Conservation (phyloP, 2,113 vertebrate genomes). For the Silurus glanis region DNA sequence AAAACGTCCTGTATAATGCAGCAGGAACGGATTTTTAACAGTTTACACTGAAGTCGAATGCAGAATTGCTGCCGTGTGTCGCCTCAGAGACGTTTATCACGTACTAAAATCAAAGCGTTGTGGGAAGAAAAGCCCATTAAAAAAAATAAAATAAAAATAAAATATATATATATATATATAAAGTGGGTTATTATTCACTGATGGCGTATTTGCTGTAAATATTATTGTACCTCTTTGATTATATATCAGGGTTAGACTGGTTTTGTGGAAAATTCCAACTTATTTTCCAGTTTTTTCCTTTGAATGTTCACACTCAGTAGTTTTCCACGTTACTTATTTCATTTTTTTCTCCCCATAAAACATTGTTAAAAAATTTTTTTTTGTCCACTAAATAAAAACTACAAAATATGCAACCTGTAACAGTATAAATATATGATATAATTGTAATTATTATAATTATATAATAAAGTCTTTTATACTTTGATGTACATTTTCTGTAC, state of each 20-base stretch:
- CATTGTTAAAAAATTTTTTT: background rate
- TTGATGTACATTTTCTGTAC: background rate
- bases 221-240: background rate
- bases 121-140: background rate
- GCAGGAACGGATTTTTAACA: slow-evolving; percentile 49
- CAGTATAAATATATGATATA: no score
- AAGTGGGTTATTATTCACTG: background rate
- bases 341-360: background rate
- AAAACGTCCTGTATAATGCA: slow-evolving; percentile 62
- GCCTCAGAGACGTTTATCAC: slow-evolving; percentile 30
- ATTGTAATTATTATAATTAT: no score
- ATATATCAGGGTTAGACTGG: background rate
- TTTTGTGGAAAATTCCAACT: background rate
- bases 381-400: background rate
- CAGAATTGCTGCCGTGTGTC: slow-evolving; percentile 28
- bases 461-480: background rate
- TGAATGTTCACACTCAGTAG: background rate
- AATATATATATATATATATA: no score
- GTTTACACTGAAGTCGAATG: slow-evolving; percentile 59
- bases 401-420: background rate
- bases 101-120: background rate
- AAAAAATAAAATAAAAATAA: background rate
- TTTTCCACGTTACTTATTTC: background rate
- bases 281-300: background rate
- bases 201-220: background rate